Evolutionary conservation across 1,140 invertebrate genomes (phyloP).

Genomic region (Aleiodes sp.): DNA sequence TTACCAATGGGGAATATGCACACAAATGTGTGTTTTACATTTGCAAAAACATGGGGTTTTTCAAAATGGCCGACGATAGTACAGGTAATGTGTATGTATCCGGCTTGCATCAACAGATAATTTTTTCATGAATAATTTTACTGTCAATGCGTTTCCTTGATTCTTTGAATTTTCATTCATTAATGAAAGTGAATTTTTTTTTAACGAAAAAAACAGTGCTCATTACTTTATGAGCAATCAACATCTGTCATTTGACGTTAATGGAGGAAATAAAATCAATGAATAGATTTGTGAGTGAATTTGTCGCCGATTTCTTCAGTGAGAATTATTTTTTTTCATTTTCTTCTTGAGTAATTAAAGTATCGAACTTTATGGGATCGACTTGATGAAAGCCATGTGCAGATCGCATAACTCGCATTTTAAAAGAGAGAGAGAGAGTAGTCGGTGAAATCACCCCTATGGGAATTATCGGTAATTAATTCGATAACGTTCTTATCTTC

Average conservation of each 20-base stretch:
- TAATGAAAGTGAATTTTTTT: no score
- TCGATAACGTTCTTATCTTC: slow-evolving; percentile 29
- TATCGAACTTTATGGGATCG: not conserved
- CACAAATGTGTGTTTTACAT: not conserved
- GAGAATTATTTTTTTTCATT: no score
- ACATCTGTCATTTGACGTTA: no score
- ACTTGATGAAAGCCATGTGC: not conserved
- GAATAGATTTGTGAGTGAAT: no score
- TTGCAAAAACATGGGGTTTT: not conserved
- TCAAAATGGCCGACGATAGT: slow-evolving; percentile 11
- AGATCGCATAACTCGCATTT: not conserved
- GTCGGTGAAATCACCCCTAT: slow-evolving; percentile 32
- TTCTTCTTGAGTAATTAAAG: no score
- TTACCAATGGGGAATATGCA: not conserved
- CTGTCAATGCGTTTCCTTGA: no score
- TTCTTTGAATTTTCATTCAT: no score
- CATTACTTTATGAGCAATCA: no score
- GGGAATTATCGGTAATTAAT: slow-evolving; percentile 42
- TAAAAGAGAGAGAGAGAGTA: not conserved
- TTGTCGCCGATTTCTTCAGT: no score
- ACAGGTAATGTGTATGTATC: not conserved
- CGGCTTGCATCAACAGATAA: slow-evolving; percentile 24
- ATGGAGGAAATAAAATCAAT: no score
- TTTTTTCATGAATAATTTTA: no score
- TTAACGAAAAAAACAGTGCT: no score